Evolutionary conservation across 2,888 invertebrate genomes (phyloP).

Genomic region (Eupithecia centaureata): DNA sequence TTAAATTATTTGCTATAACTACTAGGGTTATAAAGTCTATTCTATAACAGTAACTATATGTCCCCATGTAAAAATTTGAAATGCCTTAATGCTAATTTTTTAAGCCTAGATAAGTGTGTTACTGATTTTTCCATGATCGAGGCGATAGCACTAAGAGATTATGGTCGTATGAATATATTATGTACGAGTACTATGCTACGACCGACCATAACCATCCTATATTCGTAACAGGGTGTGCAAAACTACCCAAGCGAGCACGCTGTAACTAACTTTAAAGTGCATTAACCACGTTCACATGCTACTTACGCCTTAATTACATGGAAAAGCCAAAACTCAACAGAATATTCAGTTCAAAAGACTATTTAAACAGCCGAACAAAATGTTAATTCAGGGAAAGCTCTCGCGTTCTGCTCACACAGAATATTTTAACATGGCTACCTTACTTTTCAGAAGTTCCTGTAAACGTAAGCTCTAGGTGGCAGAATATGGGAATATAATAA

Average conservation of each 20-base stretch:
- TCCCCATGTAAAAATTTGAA: too few relatives aligned
- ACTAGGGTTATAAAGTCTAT: too few relatives aligned
- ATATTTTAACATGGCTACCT: not conserved
- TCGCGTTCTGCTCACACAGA: not conserved
- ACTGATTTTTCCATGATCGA: too few relatives aligned
- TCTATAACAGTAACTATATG: too few relatives aligned
- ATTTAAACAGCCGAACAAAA: slow-evolving; percentile 26
- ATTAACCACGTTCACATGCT: not conserved
- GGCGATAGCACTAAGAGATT: too few relatives aligned
- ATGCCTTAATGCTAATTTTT: too few relatives aligned
- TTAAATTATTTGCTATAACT: too few relatives aligned
- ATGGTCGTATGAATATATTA: not conserved
- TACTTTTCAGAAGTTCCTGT: not conserved
- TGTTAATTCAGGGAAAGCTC: slow-evolving; percentile 22
- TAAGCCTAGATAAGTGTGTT: too few relatives aligned
- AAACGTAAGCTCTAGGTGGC: not conserved
- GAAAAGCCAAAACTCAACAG: slow-evolving; percentile 12
- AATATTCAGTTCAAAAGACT: slow-evolving; percentile 27
- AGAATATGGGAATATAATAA: too few relatives aligned
- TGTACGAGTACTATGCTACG: too few relatives aligned
- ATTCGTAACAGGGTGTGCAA: slow-evolving; percentile 1
- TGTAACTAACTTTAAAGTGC: not conserved
- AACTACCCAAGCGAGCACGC: not conserved
- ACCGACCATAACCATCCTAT: slow-evolving; percentile 4
- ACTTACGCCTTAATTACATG: slow-evolving; percentile 3